Percentiles rank a stretch among this genome's conserved stretches.
These are phyloP conservation scores for Drosophila mauritiana DNA, from an alignment of 1,140 invertebrate species.

Conservation along the genomic window DNA sequence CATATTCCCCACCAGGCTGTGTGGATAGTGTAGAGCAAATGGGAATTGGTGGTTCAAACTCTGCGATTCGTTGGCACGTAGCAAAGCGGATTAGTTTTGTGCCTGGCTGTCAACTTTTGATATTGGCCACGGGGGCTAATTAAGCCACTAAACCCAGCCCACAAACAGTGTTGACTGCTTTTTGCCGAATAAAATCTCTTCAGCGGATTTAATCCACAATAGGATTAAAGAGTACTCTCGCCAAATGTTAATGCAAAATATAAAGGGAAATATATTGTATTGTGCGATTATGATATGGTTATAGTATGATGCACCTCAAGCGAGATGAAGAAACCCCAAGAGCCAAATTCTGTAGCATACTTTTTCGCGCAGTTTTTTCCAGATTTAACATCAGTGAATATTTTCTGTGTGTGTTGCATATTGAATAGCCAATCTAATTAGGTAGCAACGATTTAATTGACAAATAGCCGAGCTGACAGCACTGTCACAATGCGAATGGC, in stretches of 20 bases:
- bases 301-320: too few relatives aligned
- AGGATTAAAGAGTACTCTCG: background rate
- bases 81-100: slow-evolving; percentile 79
- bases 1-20: background rate
- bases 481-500: background rate
- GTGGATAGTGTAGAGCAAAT: background rate
- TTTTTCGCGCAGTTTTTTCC: background rate
- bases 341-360: background rate
- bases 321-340: too few relatives aligned
- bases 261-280: background rate
- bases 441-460: background rate
- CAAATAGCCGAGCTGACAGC: background rate
- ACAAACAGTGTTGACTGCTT: slow-evolving; percentile 20
- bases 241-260: background rate
- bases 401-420: background rate
- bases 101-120: slow-evolving; percentile 72
- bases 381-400: background rate
- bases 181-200: background rate
- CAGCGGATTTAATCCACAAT: background rate
- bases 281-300: too few relatives aligned
- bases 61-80: slow-evolving; percentile 61
- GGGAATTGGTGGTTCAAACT: slow-evolving; percentile 21
- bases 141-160: slow-evolving; percentile 14
- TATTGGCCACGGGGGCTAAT: slow-evolving; percentile 25
- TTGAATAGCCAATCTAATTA: background rate